Conservation (phyloP, 2,888 invertebrate species). For the Apotomis capreana region DNA sequence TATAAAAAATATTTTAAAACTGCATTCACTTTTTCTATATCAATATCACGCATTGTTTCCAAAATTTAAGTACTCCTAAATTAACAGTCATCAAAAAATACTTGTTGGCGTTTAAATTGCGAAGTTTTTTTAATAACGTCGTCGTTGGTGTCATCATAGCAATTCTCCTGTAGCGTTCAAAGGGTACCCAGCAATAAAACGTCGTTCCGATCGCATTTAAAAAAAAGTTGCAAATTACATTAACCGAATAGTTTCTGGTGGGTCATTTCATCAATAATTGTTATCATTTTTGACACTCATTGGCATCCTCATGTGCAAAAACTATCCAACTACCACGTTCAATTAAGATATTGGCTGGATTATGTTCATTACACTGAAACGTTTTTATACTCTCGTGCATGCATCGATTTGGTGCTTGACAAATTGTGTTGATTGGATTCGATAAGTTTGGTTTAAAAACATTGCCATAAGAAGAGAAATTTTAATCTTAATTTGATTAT, state of each 20-base stretch:
- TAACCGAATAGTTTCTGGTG: neutral
- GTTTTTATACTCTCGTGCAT: neutral
- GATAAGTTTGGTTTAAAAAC: neutral
- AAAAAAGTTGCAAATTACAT: neutral
- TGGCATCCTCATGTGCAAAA: neutral
- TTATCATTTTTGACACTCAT: neutral
- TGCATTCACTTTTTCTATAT: too few relatives aligned
- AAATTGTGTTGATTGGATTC: neutral
- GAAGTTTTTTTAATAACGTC: too few relatives aligned
- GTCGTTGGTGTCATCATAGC: too few relatives aligned
- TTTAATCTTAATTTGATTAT: constrained; percentile 34
- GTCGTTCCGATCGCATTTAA: neutral
- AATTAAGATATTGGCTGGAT: constrained; percentile 3
- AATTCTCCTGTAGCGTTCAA: too few relatives aligned
- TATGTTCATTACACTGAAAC: constrained; percentile 5
- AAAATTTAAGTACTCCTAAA: too few relatives aligned
- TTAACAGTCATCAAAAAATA: too few relatives aligned
- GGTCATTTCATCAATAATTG: neutral
- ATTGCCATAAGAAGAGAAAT: constrained; percentile 22
- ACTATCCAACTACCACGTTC: neutral
- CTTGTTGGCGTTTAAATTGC: too few relatives aligned
- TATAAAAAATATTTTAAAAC: too few relatives aligned
- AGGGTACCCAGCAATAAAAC: too few relatives aligned
- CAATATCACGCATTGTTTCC: too few relatives aligned
- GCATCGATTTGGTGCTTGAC: neutral